Conservation (phyloP, 2,113 vertebrate species). For the Malurus cyaneus region DNA sequence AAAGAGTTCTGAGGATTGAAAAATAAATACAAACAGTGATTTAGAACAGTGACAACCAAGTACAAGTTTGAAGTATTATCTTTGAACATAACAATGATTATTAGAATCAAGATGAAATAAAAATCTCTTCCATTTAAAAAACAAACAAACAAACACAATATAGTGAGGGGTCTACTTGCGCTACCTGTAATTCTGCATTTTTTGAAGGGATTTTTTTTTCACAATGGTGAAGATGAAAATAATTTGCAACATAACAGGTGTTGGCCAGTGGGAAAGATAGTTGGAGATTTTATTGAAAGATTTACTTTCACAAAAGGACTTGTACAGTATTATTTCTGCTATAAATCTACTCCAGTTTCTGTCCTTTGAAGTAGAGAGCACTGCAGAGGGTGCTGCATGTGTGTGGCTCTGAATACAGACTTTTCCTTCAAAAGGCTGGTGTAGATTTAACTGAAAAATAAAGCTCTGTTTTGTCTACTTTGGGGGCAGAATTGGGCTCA, state of each 20-base stretch:
- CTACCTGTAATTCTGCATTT: background rate
- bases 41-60: background rate
- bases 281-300: background rate
- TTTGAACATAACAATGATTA: background rate
- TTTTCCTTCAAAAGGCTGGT: background rate
- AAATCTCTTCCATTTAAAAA: background rate
- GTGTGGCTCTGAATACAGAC: background rate
- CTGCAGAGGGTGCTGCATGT: background rate
- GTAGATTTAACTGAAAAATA: slow-evolving; percentile 8
- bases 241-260: background rate
- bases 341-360: background rate
- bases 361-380: background rate
- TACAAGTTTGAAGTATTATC: background rate
- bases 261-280: background rate
- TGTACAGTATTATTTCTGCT: background rate
- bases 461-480: slow-evolving; percentile 30
- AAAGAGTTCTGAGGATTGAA: background rate
- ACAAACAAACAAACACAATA: background rate
- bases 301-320: background rate
- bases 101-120: background rate
- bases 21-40: background rate
- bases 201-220: background rate
- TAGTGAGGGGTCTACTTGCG: background rate
- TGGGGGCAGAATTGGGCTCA: background rate
- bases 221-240: background rate